Percentiles rank a stretch among this genome's conserved stretches.
These are phyloP conservation scores for Acronicta aceris DNA, from an alignment of 2,888 invertebrate genomes.

Conservation along the genomic window DNA sequence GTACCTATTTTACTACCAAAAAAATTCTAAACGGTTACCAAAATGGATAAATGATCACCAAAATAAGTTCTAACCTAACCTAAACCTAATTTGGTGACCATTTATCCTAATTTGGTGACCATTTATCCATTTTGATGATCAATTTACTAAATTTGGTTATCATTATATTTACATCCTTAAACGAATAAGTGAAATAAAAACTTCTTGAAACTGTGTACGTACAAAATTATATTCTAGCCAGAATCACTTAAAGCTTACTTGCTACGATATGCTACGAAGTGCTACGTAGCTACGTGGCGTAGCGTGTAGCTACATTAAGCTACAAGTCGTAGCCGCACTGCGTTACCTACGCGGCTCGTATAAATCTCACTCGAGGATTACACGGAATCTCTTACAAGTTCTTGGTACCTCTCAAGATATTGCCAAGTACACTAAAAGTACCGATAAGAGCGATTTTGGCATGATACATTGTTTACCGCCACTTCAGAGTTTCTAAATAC, in stretches of 20 bases:
- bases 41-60: no score
- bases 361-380: constrained; percentile 82
- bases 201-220: constrained; percentile 56
- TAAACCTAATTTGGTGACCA: no score
- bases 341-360: constrained; percentile 78
- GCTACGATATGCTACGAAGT: constrained; percentile 70
- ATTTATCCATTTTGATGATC: no score
- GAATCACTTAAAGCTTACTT: constrained; percentile 69
- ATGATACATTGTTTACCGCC: constrained; percentile 65
- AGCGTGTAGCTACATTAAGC: constrained; percentile 61
- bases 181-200: constrained; percentile 46
- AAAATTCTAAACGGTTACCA: no score
- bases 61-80: no score
- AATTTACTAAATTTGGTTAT: no score
- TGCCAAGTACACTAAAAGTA: constrained; percentile 74
- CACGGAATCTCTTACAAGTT: constrained; percentile 78
- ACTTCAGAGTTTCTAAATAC: constrained; percentile 57
- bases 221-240: constrained; percentile 63
- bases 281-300: constrained; percentile 61
- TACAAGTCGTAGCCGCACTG: constrained; percentile 75
- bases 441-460: constrained; percentile 67
- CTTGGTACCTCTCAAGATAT: constrained; percentile 75
- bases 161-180: no score
- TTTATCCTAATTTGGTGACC: no score
- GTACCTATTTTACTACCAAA: no score